These are phyloP conservation scores for Helicoverpa armigera DNA, from an alignment of 1,140 invertebrate species.

Conservation along the genomic window DNA sequence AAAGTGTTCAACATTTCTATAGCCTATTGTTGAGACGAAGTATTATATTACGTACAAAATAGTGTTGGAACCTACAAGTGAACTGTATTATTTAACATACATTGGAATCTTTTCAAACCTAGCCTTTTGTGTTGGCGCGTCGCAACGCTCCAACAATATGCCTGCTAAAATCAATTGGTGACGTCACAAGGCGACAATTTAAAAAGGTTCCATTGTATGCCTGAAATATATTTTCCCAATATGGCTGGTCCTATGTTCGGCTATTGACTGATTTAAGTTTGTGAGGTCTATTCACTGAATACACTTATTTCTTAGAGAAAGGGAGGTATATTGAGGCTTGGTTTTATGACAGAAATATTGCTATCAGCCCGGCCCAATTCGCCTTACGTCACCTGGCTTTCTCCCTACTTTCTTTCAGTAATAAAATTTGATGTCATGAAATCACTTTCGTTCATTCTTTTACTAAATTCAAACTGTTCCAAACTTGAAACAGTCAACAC, in stretches of 20 bases:
- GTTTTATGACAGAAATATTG: neutral
- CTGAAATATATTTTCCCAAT: slow-evolving; percentile 1
- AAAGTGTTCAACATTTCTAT: neutral
- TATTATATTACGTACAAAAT: slow-evolving; percentile 2
- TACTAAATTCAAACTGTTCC: too few relatives aligned
- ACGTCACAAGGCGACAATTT: slow-evolving; percentile 21
- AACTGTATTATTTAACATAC: slow-evolving; percentile 3
- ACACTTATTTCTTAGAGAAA: neutral
- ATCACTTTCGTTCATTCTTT: too few relatives aligned
- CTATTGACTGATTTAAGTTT: neutral
- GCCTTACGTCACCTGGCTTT: neutral
- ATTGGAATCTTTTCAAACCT: slow-evolving; percentile 17
- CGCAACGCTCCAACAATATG: slow-evolving; percentile 16
- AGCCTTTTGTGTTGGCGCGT: slow-evolving; percentile 9
- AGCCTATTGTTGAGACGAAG: slow-evolving; percentile 8
- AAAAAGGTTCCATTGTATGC: slow-evolving; percentile 18
- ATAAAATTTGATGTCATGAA: too few relatives aligned
- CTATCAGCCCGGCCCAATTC: neutral
- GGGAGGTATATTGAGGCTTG: too few relatives aligned
- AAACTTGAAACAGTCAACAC: too few relatives aligned
- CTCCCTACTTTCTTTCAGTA: too few relatives aligned
- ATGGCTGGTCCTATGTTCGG: neutral
- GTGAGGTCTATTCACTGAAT: neutral
- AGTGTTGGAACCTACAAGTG: neutral
- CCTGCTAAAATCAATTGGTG: slow-evolving; percentile 28